Percentiles rank a stretch among this genome's conserved stretches.
phyloP scores from a whole-genome alignment of 1,140 invertebrate species.

The Brachionus rubens region DNA sequence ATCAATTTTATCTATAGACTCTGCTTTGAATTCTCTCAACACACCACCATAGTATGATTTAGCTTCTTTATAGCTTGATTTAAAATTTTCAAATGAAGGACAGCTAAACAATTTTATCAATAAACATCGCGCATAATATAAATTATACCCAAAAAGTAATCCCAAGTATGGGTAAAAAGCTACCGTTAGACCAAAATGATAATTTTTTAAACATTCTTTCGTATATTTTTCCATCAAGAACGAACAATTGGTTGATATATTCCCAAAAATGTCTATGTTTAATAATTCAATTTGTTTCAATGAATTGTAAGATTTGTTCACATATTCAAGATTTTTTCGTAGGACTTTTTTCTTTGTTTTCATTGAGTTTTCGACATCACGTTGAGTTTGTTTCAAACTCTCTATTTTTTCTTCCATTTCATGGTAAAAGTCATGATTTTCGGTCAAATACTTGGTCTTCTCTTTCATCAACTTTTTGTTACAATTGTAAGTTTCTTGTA shows the following conservation, averaged over 20 bases:
- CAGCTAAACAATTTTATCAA: too few relatives aligned
- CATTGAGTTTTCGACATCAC: not conserved
- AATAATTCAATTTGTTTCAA: not conserved
- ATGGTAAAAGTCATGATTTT: not conserved
- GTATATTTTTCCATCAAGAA: not conserved
- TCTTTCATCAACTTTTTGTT: constrained; percentile 7
- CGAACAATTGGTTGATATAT: not conserved
- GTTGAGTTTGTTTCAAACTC: not conserved
- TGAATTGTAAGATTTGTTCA: not conserved
- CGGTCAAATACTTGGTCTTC: not conserved
- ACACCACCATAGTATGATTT: too few relatives aligned
- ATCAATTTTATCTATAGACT: too few relatives aligned
- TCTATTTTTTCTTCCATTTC: constrained; percentile 9
- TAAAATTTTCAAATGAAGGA: too few relatives aligned
- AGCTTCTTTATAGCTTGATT: too few relatives aligned
- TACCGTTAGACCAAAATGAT: too few relatives aligned
- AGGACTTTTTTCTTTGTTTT: not conserved
- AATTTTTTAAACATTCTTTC: too few relatives aligned
- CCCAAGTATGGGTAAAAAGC: too few relatives aligned
- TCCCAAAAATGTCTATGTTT: not conserved
- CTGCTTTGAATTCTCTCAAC: too few relatives aligned
- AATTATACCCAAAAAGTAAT: too few relatives aligned
- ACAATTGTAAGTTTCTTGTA: not conserved
- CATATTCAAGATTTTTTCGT: not conserved
- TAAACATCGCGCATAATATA: too few relatives aligned